Base-by-base conservation (phyloP, 2,797 vertebrate species). In the Enteromius mattozi region DNA sequence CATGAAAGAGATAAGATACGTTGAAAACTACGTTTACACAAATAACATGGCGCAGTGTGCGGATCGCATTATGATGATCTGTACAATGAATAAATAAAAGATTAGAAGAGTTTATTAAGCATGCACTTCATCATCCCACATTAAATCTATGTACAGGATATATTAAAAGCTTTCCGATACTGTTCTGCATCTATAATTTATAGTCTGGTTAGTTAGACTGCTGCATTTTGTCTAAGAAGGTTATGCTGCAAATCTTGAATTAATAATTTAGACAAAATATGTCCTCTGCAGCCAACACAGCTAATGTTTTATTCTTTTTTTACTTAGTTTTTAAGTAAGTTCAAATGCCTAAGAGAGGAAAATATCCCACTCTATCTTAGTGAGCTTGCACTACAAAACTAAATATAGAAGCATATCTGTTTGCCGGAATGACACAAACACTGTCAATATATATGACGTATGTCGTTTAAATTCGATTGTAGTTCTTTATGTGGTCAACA, bases 241-340 rank as follows among this genome's bases (percentile, higher is more conserved):
- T 72, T 70, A 51, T 81, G 71, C 77, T 4, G 77, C 80, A 86
- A 86, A 89, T 85, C 54, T 79, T 68, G 4, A 83, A 78, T 89
- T 35, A 88, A 89, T 89, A 83, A 89, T 89, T 88, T 47, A 88
- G 30, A 61, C 19, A 59, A 42, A 78, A 84, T 70, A 59, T 83
- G 30, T 82, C 69, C 66, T 77, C 79, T 81, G 85, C 56, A 81
- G 82, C 80, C 56, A 68, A 71, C 21, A 74, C 56, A 17, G 16
- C 72, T 87, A 19, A 88, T 89, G 85, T 85, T 87, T 87, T 76
- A 89, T 89, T 87, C 27, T 75, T 81, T 81, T 87, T 85, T 69
- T 63, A 37, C 81, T 86, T 74, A 24, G 35, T 65, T 65, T 17
- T 17, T 30, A 33, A 65, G 61, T 14, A 45, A 54, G 56, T 79